Conservation (phyloP, 2,888 invertebrate species). For the Colostygia pectinataria region DNA sequence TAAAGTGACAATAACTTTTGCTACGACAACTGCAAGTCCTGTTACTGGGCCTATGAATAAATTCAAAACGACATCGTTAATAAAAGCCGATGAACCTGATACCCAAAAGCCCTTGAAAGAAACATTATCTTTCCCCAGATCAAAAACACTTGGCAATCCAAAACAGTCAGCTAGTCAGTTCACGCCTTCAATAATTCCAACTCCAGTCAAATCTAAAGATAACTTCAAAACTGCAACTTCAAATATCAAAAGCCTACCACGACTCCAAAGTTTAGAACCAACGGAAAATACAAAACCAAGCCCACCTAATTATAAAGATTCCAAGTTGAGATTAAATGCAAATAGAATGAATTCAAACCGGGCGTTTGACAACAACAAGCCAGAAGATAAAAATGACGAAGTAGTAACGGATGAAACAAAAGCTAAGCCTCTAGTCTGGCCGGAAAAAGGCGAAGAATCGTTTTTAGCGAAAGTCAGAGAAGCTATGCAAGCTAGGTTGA, state of each 20-base stretch:
- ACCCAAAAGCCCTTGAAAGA: conserved; percentile 4
- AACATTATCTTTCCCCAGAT: background rate
- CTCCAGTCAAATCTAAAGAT: conserved; percentile 15
- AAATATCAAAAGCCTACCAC: conserved; percentile 5
- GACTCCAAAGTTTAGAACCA: conserved; percentile 9
- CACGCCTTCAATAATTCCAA: conserved; percentile 14
- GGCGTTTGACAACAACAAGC: conserved; percentile 5
- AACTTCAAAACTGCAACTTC: conserved; percentile 21
- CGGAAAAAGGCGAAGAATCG: conserved; percentile 40
- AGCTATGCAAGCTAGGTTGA: conserved; percentile 41
- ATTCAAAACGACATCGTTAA: conserved; percentile 6
- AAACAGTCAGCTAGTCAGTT: conserved; percentile 27
- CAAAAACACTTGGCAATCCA: conserved; percentile 5
- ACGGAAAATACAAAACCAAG: conserved; percentile 4
- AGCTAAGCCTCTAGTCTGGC: conserved; percentile 29
- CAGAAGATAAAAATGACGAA: conserved; percentile 1
- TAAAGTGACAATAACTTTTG: conserved; percentile 49
- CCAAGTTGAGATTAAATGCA: background rate
- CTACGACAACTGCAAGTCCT: conserved; percentile 33
- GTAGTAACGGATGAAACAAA: background rate
- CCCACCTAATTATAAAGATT: conserved; percentile 7
- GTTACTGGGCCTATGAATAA: conserved; percentile 9
- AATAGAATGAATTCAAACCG: background rate
- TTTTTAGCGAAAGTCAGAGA: conserved; percentile 52
- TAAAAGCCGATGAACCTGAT: background rate